A percentile compares a stretch with the other conserved stretches of the same genome.
phyloP scores from a whole-genome alignment of 2,888 invertebrate species.

The Holacanthella duospinosa region DNA sequence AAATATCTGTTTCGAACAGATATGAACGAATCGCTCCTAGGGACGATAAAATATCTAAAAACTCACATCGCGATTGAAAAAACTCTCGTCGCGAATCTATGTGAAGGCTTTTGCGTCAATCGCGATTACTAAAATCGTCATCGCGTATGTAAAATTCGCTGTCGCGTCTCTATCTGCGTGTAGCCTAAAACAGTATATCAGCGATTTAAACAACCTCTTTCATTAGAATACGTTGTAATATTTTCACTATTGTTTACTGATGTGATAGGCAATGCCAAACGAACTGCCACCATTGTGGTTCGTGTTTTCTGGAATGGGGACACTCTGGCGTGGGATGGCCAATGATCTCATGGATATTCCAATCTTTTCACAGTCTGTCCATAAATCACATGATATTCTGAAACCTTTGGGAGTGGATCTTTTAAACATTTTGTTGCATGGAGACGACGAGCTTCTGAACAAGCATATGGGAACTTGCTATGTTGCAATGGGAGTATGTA shows the following conservation, averaged over 20 bases:
- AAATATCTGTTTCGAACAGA: no score
- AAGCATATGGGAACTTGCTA: constrained; percentile 39
- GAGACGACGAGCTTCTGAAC: constrained; percentile 63
- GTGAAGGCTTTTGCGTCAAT: no score
- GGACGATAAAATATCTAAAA: no score
- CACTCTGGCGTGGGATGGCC: constrained; percentile 51
- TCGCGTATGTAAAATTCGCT: no score
- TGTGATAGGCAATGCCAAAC: background rate
- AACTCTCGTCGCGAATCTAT: no score
- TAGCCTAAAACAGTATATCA: no score
- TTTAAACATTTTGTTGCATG: constrained; percentile 62
- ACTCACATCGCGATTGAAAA: no score
- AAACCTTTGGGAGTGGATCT: constrained; percentile 70
- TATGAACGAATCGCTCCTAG: no score
- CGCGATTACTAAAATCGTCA: no score
- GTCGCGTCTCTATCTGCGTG: no score
- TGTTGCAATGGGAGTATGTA: background rate
- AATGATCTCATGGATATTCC: constrained; percentile 45
- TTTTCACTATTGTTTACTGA: background rate
- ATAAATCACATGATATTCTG: constrained; percentile 62
- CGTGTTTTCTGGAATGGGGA: constrained; percentile 52
- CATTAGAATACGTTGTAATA: no score
- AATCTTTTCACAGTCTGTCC: constrained; percentile 57
- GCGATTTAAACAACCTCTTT: no score
- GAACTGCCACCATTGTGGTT: constrained; percentile 43